Evolutionary conservation across 2,797 vertebrate genomes (phyloP), one percentile per base, ranked within the genome.

Genomic region (Lutra lutra): DNA sequence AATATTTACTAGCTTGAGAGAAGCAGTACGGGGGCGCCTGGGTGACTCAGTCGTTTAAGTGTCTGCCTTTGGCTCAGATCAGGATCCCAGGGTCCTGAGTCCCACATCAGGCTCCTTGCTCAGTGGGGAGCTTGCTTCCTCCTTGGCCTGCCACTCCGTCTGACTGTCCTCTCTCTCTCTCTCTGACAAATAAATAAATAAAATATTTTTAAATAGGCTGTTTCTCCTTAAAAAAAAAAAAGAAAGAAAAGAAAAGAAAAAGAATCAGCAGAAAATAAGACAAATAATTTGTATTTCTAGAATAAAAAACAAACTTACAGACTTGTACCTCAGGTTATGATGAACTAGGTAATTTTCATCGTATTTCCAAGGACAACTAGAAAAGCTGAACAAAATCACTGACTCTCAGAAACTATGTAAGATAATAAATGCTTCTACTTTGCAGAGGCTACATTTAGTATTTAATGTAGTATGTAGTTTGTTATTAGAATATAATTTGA

Each of bases 191-290:
- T 68, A 68, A 68, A 68, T 35, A 68, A 68, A 68, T 68, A 68
- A 35, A 35, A 66, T 66, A 58, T 58, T 27, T 32, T 62, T 29
- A 15, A 66, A 64, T 32, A 62, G 29, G 13, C 62, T 32, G 62
- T 29, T 64, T 64, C 62, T 64, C 14, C 62, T 64, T 64, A 3
- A 32, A 66, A n/a, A n/a, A 51, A 51, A 51, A 51, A 17, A 5
- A 51, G 14, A 48, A 48, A 38, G 38, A 38, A 38, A 40, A 40
- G 40, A 8, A 64, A 64, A 32, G 29, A 64, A 64, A n/a, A 91
- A 91, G 58, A 82, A 82, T 46, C 75, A 84, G n/a, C 64, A 64
- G 12, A 92, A 89, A 94, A 75, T 68, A 51, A 94, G 88, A 86
- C 29, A 92, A 40, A 35, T 68, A 46, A 92, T 51, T 78, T 56